Evolutionary conservation across 2,888 invertebrate species (phyloP).

Genomic region (Tenthredo amoena): DNA sequence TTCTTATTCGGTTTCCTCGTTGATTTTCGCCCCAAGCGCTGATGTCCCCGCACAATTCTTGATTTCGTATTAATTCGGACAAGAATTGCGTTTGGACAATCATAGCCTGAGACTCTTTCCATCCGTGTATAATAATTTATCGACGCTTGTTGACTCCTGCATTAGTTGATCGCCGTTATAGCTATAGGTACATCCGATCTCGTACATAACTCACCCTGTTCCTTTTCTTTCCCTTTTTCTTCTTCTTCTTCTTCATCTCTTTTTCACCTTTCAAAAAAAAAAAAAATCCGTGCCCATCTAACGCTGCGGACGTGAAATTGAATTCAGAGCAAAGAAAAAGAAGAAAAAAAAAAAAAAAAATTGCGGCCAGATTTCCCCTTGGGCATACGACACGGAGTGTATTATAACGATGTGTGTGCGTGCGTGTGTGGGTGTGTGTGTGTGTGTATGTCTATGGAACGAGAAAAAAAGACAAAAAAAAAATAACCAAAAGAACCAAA

Average conservation of each 20-base stretch:
- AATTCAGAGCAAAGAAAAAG: background rate
- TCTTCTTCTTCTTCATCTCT: too few species aligned
- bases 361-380: background rate
- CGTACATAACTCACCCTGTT: background rate
- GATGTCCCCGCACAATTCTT: conserved; percentile 78
- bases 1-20: conserved; percentile 52
- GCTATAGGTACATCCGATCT: background rate
- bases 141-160: background rate
- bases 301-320: background rate
- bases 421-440: background rate
- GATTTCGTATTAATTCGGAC: conserved; percentile 73
- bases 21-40: conserved; percentile 75
- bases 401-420: background rate
- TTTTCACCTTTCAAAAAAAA: background rate
- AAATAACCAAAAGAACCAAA: background rate
- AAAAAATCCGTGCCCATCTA: background rate
- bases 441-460: background rate
- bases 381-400: background rate
- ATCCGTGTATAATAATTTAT: background rate
- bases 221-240: background rate
- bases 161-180: background rate
- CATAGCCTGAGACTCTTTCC: conserved; percentile 74
- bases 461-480: background rate
- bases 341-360: too few species aligned
- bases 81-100: conserved; percentile 79